phyloP scores from a whole-genome alignment of 2,797 vertebrate species.

The Psittacula echo region DNA sequence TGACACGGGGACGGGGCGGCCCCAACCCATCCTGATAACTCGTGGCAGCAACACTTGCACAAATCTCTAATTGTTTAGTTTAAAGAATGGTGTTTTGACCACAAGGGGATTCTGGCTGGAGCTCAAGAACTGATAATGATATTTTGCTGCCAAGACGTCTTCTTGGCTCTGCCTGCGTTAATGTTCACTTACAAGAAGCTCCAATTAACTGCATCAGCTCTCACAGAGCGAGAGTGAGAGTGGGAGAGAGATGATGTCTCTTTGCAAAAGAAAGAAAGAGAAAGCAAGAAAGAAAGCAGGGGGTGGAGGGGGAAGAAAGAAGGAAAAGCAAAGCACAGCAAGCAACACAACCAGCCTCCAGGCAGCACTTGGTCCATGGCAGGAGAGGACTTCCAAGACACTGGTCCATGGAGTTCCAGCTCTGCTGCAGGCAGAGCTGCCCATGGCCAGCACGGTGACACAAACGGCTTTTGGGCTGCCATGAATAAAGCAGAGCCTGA shows the following conservation, averaged over 20 bases:
- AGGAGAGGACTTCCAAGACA: not conserved
- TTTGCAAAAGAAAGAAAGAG: not conserved
- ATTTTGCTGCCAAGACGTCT: slow-evolving; percentile 85
- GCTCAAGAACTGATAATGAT: slow-evolving; percentile 87
- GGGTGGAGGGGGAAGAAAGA: fast-evolving
- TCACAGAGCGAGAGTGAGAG: slow-evolving; percentile 35
- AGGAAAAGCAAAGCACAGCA: not conserved
- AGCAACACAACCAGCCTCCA: not conserved
- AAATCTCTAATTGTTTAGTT: slow-evolving; percentile 87
- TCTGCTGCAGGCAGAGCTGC: not conserved
- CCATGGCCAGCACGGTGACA: not conserved
- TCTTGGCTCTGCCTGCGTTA: slow-evolving; percentile 80
- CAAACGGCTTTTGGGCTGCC: not conserved
- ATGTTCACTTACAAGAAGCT: slow-evolving; percentile 82
- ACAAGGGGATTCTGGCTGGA: slow-evolving; percentile 83
- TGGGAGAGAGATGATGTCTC: not conserved
- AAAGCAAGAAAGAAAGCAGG: not conserved
- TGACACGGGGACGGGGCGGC: slow-evolving; percentile 63
- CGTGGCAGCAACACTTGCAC: slow-evolving; percentile 81
- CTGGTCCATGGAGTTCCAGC: not conserved
- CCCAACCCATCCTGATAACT: slow-evolving; percentile 73
- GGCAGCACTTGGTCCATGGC: not conserved
- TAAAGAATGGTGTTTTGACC: slow-evolving; percentile 88
- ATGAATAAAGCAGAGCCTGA: not conserved
- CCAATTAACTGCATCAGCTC: slow-evolving; percentile 85